Percentiles rank a stretch among this genome's conserved stretches.
These are phyloP conservation scores for Gobiocypris rarus DNA, from an alignment of 2,113 vertebrate genomes.

Conservation along the genomic window DNA sequence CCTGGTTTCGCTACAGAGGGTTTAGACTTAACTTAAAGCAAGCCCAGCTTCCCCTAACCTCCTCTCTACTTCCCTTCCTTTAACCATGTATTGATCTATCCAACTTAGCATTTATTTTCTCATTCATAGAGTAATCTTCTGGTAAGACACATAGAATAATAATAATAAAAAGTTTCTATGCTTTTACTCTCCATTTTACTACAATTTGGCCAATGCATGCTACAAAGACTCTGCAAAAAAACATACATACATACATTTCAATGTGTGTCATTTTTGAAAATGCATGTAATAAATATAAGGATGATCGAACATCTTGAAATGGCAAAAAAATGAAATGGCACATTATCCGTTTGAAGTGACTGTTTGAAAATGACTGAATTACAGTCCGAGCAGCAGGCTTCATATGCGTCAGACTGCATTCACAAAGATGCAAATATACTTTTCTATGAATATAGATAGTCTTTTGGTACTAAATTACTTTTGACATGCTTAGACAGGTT, in stretches of 20 bases:
- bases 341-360: background rate
- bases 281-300: background rate
- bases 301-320: background rate
- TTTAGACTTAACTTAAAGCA: background rate
- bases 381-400: background rate
- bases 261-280: background rate
- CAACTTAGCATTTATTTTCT: background rate
- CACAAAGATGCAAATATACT: background rate
- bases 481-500: conserved; percentile 18
- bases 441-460: conserved; percentile 7
- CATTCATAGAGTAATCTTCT: background rate
- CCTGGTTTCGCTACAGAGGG: background rate
- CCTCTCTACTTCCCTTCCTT: background rate
- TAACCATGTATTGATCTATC: background rate
- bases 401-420: background rate
- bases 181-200: background rate
- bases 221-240: background rate
- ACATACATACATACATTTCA: background rate
- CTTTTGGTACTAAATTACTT: conserved; percentile 9
- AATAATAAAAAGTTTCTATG: no score
- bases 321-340: background rate
- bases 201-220: background rate
- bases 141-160: background rate
- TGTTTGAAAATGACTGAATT: background rate
- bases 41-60: background rate